phyloP scores from a whole-genome alignment of 2,113 vertebrate species.

The Protobothrops flavoviridis region DNA sequence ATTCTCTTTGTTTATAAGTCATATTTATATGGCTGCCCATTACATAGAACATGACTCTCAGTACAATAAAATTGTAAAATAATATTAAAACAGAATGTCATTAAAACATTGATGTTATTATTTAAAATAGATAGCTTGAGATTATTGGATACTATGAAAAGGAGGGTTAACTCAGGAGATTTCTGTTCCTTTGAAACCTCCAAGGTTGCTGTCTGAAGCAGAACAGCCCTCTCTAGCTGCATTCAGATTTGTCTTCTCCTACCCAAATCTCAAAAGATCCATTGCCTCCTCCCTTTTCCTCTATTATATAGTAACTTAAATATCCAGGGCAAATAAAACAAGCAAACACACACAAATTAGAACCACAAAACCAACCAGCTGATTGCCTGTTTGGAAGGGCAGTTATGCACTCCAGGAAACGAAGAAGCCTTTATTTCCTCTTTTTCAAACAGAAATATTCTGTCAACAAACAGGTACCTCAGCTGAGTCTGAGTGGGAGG shows the following conservation, averaged over 20 bases:
- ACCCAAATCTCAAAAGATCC: neutral
- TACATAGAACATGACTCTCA: neutral
- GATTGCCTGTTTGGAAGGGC: constrained; percentile 19
- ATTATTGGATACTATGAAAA: neutral
- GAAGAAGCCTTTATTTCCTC: neutral
- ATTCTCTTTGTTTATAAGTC: neutral
- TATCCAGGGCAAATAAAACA: neutral
- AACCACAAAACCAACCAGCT: constrained; percentile 1
- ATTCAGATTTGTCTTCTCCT: neutral
- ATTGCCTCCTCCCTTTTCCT: neutral
- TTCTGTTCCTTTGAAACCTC: neutral
- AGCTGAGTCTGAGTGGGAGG: neutral
- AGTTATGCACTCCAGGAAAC: constrained; percentile 24
- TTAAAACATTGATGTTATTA: neutral
- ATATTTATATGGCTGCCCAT: neutral
- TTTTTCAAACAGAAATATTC: constrained; percentile 4
- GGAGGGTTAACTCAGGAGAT: neutral
- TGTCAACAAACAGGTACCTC: constrained; percentile 18
- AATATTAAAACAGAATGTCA: neutral
- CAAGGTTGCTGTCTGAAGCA: neutral
- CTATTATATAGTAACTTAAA: neutral
- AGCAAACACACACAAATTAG: constrained; percentile 5
- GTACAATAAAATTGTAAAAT: neutral
- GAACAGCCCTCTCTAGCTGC: neutral
- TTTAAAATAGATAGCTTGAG: neutral